Conservation (phyloP, 2,113 vertebrate species). For the Chamaea fasciata region DNA sequence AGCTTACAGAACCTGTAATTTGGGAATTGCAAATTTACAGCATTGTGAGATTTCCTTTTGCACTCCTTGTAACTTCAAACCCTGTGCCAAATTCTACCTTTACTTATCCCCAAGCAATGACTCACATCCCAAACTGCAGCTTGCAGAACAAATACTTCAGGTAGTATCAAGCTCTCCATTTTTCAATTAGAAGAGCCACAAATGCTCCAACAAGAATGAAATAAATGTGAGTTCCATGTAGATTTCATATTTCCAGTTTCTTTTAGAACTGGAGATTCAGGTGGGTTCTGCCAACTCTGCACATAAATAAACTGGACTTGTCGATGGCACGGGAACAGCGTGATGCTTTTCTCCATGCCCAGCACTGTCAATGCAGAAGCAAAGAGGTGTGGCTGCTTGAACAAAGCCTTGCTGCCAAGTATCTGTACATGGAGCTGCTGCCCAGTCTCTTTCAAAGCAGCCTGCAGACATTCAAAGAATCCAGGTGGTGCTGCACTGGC, state of each 20-base stretch:
- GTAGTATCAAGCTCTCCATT: neutral
- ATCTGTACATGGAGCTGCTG: neutral
- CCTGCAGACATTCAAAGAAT: neutral
- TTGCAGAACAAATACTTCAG: neutral
- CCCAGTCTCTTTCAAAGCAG: neutral
- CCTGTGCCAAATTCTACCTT: neutral
- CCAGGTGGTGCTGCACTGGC: neutral
- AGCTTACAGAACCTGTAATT: constrained; percentile 58
- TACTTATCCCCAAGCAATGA: neutral
- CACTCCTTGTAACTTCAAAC: neutral
- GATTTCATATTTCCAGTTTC: neutral
- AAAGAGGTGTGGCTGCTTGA: constrained; percentile 12
- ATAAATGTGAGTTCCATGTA: neutral
- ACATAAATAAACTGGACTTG: neutral
- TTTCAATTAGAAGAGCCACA: neutral
- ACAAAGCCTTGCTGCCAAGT: neutral
- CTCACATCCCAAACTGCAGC: neutral
- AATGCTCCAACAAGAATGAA: neutral
- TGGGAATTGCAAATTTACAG: constrained; percentile 56
- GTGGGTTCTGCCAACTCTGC: neutral
- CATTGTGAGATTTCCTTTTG: neutral
- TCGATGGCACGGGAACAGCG: neutral
- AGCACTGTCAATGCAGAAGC: neutral
- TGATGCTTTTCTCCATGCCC: neutral
- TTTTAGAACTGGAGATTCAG: neutral